phyloP scores from a whole-genome alignment of 2,113 vertebrate genomes.

The Brienomyrus longianalis region DNA sequence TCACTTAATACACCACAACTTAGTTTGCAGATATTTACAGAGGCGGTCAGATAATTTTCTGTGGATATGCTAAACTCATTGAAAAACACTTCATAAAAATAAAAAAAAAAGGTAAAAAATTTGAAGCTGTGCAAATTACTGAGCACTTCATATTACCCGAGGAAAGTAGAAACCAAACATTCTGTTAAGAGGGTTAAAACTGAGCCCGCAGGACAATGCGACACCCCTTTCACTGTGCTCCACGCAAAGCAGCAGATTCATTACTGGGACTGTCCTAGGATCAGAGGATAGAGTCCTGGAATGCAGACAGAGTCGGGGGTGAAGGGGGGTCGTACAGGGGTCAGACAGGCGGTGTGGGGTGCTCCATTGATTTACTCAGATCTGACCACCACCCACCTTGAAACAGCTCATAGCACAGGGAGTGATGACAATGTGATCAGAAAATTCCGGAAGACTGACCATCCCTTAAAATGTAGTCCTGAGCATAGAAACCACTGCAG shows the following conservation, averaged over 20 bases:
- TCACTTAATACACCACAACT: neutral
- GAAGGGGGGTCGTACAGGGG: neutral
- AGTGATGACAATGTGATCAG: neutral
- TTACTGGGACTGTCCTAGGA: too few relatives aligned
- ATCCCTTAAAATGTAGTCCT: neutral
- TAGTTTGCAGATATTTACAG: neutral
- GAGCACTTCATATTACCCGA: constrained; percentile 29
- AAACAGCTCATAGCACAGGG: neutral
- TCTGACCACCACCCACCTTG: neutral
- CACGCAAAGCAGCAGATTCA: neutral
- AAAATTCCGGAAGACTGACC: neutral
- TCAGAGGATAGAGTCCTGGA: neutral
- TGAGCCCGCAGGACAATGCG: neutral
- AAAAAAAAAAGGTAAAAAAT: neutral
- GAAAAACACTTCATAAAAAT: constrained; percentile 34
- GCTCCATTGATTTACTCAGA: neutral
- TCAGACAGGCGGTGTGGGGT: neutral
- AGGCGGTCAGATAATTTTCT: neutral
- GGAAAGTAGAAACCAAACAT: constrained; percentile 16
- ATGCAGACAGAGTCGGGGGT: neutral
- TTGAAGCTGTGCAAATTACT: constrained; percentile 15
- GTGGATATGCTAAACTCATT: neutral
- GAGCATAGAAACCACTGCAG: neutral
- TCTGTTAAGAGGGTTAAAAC: constrained; percentile 15
- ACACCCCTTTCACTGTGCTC: neutral